Evolutionary conservation across 2,797 vertebrate genomes (phyloP).

Genomic region (Perdix hodgsoniae): DNA sequence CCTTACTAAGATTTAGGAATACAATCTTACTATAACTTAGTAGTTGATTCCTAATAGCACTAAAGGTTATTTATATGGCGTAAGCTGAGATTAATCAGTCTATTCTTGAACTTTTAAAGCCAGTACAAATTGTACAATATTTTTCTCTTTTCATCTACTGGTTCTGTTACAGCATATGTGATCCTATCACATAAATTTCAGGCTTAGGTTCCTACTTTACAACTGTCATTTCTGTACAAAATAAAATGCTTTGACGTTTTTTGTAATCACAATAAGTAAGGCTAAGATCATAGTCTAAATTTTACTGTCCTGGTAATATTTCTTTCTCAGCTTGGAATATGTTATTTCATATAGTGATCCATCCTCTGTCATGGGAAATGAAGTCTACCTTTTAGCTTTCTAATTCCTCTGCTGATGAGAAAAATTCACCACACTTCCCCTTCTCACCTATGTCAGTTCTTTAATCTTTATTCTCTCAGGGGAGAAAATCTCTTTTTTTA

Average conservation of each 20-base stretch:
- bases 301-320: neutral
- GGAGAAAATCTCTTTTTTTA: neutral
- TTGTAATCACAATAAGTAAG: neutral
- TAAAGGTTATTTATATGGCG: neutral
- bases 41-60: neutral
- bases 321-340: neutral
- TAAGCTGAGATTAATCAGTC: neutral
- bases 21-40: neutral
- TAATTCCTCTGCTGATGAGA: slow-evolving; percentile 14
- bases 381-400: neutral
- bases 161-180: neutral
- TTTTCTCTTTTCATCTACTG: neutral
- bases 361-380: neutral
- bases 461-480: slow-evolving; percentile 17
- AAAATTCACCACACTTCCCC: neutral
- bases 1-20: neutral
- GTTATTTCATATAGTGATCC: neutral
- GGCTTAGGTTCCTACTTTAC: neutral
- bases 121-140: neutral
- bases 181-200: neutral
- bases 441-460: neutral
- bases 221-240: neutral
- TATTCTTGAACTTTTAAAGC: neutral
- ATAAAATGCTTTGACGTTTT: neutral
- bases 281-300: slow-evolving; percentile 2